phyloP scores from a whole-genome alignment of 1,140 invertebrate species.

The Stenopsyche tienmushanensis region DNA sequence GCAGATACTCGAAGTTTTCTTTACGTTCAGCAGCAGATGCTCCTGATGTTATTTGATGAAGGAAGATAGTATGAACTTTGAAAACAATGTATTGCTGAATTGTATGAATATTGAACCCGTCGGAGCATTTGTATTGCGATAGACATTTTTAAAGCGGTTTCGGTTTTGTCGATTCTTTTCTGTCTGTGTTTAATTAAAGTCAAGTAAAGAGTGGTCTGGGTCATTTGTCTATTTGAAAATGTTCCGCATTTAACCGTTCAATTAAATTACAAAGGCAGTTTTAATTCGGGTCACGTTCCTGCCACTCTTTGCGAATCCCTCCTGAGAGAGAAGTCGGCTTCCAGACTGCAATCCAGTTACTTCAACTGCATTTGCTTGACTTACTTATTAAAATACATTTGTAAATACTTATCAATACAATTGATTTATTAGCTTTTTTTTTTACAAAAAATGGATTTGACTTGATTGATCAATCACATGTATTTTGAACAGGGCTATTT shows the following conservation, averaged over 20 bases:
- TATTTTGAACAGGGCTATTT: too few relatives aligned
- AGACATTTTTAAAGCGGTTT: too few relatives aligned
- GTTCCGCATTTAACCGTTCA: slow-evolving; percentile 31
- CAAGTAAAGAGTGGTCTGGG: neutral
- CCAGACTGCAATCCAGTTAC: neutral
- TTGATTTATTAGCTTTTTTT: too few relatives aligned
- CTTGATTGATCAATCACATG: too few relatives aligned
- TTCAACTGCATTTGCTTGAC: neutral
- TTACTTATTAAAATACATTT: neutral
- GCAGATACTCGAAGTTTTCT: neutral
- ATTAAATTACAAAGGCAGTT: slow-evolving; percentile 28
- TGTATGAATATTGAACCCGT: too few relatives aligned
- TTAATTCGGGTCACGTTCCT: slow-evolving; percentile 30
- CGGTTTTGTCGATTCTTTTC: too few relatives aligned
- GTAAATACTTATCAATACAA: neutral
- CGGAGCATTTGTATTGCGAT: too few relatives aligned
- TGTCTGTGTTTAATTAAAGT: slow-evolving; percentile 18
- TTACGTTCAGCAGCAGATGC: neutral
- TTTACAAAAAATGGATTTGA: too few relatives aligned
- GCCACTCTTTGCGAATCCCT: slow-evolving; percentile 2
- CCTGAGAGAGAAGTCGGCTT: neutral
- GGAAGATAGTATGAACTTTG: too few relatives aligned
- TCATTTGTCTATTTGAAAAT: slow-evolving; percentile 9
- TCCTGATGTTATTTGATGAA: neutral
- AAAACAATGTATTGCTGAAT: too few relatives aligned